phyloP scores from a whole-genome alignment of 2,113 vertebrate genomes.

The Varanus salvator region DNA sequence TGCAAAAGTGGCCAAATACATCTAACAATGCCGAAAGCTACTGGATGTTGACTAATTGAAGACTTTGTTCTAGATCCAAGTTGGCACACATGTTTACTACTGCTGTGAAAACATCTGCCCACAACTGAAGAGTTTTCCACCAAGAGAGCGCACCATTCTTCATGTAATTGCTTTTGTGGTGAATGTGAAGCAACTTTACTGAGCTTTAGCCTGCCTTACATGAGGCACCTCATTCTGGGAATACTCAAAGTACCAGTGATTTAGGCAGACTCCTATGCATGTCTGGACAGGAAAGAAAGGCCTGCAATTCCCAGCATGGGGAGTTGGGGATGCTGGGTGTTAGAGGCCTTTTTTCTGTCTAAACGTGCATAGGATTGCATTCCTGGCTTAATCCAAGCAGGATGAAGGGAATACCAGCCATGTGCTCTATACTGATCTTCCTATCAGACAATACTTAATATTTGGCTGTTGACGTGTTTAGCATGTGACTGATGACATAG shows the following conservation, averaged over 20 bases:
- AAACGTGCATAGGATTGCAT: too few relatives aligned
- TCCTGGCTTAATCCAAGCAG: not conserved
- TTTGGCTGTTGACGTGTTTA: conserved; percentile 10
- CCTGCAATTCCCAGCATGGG: too few relatives aligned
- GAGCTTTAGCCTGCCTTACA: not conserved
- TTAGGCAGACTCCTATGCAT: too few relatives aligned
- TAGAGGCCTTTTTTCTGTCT: too few relatives aligned
- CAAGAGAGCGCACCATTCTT: not conserved
- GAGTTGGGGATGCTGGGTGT: too few relatives aligned
- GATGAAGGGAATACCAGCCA: not conserved
- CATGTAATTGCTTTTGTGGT: not conserved
- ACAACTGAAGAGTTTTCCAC: not conserved
- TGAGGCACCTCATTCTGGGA: not conserved
- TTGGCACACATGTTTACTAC: not conserved
- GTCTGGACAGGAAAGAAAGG: too few relatives aligned
- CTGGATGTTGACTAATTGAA: not conserved
- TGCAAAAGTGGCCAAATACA: not conserved
- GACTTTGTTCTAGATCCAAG: not conserved
- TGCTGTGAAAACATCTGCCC: not conserved
- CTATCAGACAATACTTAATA: not conserved
- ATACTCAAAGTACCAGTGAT: not conserved
- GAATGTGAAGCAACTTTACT: not conserved
- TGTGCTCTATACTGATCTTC: conserved; percentile 8
- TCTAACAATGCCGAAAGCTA: not conserved
- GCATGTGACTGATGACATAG: conserved; percentile 33